A percentile compares a stretch with the other conserved stretches of the same genome.
These are phyloP conservation scores for Ctenopoma kingsleyae DNA, from an alignment of 2,797 vertebrate genomes.

Conservation along the genomic window DNA sequence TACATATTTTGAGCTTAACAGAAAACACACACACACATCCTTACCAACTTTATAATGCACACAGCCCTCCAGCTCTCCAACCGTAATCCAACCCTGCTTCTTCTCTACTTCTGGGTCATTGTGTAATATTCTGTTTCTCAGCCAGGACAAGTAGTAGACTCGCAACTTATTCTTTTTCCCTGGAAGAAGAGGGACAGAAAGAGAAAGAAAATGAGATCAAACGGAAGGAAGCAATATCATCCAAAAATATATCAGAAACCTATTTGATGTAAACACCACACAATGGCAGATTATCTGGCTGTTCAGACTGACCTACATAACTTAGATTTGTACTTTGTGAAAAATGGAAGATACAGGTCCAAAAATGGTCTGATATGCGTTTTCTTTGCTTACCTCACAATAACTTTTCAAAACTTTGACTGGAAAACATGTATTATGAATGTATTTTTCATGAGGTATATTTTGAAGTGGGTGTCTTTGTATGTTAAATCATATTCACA, in stretches of 20 bases:
- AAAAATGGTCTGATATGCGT: background rate
- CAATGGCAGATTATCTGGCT: background rate
- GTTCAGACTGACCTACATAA: background rate
- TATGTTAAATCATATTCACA: background rate
- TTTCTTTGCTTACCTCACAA: background rate
- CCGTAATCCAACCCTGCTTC: constrained; percentile 98
- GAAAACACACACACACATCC: constrained; percentile 8
- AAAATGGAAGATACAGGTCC: no score
- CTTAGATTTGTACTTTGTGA: background rate
- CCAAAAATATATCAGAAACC: background rate
- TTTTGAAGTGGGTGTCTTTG: background rate
- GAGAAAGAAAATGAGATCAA: background rate
- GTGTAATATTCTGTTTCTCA: constrained; percentile 97
- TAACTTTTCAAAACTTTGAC: background rate
- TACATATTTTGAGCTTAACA: no score
- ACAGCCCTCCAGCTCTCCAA: constrained; percentile 96
- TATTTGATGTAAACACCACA: background rate
- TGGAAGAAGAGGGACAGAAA: constrained; percentile 47
- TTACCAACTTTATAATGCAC: constrained; percentile 99
- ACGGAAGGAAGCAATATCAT: background rate
- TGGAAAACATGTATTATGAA: background rate
- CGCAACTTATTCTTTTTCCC: constrained; percentile 98
- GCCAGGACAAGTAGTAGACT: constrained; percentile 98
- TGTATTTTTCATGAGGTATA: background rate
- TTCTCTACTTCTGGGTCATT: constrained; percentile 98